Percentiles rank a stretch among this genome's conserved stretches.
Conservation (phyloP, 2,797 vertebrate genomes). For the Pogonophryne albipinna region DNA sequence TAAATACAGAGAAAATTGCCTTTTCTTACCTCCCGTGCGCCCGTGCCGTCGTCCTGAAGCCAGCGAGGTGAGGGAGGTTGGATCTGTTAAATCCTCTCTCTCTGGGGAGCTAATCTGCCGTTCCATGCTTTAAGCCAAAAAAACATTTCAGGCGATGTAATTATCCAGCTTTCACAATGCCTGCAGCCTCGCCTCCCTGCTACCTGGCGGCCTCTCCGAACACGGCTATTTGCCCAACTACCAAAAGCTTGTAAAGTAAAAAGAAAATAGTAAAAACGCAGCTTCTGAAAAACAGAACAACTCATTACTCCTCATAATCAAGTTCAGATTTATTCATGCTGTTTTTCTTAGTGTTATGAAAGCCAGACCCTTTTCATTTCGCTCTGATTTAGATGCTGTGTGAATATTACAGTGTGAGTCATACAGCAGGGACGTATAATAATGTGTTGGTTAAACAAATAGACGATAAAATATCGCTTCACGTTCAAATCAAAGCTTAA, state of each 20-base stretch:
- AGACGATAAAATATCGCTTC: constrained; percentile 41
- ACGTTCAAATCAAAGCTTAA: too few relatives aligned
- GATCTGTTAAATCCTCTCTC: constrained; percentile 57
- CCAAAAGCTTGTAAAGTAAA: constrained; percentile 70
- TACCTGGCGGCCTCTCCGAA: constrained; percentile 57
- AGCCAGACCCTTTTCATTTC: constrained; percentile 47
- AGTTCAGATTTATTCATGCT: constrained; percentile 55
- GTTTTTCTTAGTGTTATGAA: constrained; percentile 24
- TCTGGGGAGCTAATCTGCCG: constrained; percentile 65
- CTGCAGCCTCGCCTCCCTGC: constrained; percentile 48
- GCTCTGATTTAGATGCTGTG: constrained; percentile 48
- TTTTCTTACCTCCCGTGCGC: constrained; percentile 53
- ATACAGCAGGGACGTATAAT: constrained; percentile 1
- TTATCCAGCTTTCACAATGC: constrained; percentile 74
- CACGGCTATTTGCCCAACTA: constrained; percentile 57
- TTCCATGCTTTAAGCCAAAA: constrained; percentile 63
- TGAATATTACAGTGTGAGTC: constrained; percentile 32
- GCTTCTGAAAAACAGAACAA: constrained; percentile 58
- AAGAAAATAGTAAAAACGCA: constrained; percentile 33
- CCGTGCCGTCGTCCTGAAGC: constrained; percentile 46
- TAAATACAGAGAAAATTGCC: constrained; percentile 27
- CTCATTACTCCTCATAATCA: constrained; percentile 64
- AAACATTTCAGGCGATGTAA: constrained; percentile 66
- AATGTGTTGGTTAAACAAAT: constrained; percentile 27
- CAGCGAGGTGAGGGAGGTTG: constrained; percentile 47